phyloP scores from a whole-genome alignment of 64 coral and sea anemone species.

The Dendrophyllia cribrosa region DNA sequence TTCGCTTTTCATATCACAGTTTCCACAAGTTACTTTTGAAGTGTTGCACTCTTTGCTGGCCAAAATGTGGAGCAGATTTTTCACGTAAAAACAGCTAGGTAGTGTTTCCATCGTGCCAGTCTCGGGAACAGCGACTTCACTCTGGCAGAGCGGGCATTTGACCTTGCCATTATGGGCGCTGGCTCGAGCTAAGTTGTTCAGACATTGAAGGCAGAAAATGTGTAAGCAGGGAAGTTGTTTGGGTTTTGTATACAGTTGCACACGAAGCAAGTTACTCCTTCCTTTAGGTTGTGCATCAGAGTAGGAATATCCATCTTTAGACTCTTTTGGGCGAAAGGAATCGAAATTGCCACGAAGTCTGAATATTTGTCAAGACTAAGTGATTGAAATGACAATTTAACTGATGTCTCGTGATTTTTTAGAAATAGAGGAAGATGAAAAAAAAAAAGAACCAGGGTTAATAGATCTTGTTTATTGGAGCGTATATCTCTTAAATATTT shows the following conservation, averaged over 20 bases:
- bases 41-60: slow-evolving; percentile 49
- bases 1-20: slow-evolving; percentile 24
- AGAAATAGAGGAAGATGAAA: too few species aligned
- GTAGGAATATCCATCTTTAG: slow-evolving; percentile 8
- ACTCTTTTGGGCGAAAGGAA: not conserved
- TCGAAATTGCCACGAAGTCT: too few species aligned
- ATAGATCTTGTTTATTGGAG: too few species aligned
- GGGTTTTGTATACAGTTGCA: slow-evolving; percentile 75
- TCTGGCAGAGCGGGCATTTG: slow-evolving; percentile 59
- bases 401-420: not conserved
- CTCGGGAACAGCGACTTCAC: slow-evolving; percentile 28
- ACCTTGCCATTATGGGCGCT: slow-evolving; percentile 6
- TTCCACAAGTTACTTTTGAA: slow-evolving; percentile 65
- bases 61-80: slow-evolving; percentile 64
- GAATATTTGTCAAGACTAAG: too few species aligned
- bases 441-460: too few species aligned
- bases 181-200: slow-evolving; percentile 50
- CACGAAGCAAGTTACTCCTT: slow-evolving; percentile 83
- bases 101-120: slow-evolving; percentile 43
- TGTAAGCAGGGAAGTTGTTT: slow-evolving; percentile 84
- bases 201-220: slow-evolving; percentile 78
- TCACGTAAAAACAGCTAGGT: slow-evolving; percentile 59
- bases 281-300: slow-evolving; percentile 18
- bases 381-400: too few species aligned
- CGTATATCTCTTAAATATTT: too few species aligned